Percentiles rank a stretch among this genome's conserved stretches.
Evolutionary conservation across 2,797 vertebrate genomes (phyloP).

Genomic region (Clarias fuscus): DNA sequence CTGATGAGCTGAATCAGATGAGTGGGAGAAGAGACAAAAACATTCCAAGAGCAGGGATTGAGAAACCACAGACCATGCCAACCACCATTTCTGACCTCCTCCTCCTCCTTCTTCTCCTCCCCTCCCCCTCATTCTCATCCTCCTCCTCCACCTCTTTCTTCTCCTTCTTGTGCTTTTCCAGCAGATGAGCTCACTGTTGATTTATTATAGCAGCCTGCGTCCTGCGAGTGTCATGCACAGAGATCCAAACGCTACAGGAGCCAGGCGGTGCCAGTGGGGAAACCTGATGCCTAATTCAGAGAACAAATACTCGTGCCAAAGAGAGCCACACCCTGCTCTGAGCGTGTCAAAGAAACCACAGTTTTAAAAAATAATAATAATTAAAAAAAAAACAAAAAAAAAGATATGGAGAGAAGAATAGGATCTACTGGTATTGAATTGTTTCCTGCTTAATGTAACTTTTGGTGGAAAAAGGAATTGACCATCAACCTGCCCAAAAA

Average conservation of each 20-base stretch:
- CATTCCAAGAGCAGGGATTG: background rate
- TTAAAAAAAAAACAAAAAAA: constrained; percentile 1
- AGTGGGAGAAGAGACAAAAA: background rate
- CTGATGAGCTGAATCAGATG: constrained; percentile 19
- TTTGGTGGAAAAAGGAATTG: constrained; percentile 48
- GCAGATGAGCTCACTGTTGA: constrained; percentile 25
- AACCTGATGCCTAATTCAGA: constrained; percentile 44
- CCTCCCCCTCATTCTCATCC: background rate
- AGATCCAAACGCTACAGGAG: constrained; percentile 32
- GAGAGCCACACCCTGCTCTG: constrained; percentile 54
- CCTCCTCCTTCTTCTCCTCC: background rate
- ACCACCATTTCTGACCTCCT: constrained; percentile 3
- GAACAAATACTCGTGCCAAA: constrained; percentile 47
- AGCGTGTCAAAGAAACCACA: constrained; percentile 51
- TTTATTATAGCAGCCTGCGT: constrained; percentile 35
- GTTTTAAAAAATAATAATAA: background rate
- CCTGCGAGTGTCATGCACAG: background rate
- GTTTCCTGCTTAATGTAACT: constrained; percentile 2
- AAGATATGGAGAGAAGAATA: constrained; percentile 37
- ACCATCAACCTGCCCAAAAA: constrained; percentile 59
- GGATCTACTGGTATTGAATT: background rate
- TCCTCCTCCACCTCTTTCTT: background rate
- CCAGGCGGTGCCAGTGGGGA: constrained; percentile 46
- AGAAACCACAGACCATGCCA: background rate
- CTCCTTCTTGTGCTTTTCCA: constrained; percentile 6